Evolutionary conservation across 1,140 invertebrate species (phyloP).

Genomic region (Latrodectus geometricus): DNA sequence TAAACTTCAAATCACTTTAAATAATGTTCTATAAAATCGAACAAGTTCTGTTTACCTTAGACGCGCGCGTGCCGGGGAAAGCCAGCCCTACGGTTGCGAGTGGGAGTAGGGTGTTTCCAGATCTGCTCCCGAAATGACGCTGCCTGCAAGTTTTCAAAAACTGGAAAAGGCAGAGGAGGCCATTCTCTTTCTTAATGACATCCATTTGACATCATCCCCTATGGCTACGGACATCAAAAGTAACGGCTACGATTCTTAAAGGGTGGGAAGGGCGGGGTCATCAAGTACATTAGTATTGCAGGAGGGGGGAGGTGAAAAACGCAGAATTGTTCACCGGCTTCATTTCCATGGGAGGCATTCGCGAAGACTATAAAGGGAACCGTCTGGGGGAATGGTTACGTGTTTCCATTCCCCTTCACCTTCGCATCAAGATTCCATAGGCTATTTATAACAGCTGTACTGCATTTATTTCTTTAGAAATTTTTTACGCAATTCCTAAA

Average conservation of each 20-base stretch:
- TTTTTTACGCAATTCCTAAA: neutral
- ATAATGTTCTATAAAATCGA: too few species aligned
- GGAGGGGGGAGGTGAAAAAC: constrained; percentile 8
- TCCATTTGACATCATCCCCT: constrained; percentile 60
- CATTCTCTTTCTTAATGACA: constrained; percentile 51
- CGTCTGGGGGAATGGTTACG: neutral
- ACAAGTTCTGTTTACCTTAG: too few species aligned
- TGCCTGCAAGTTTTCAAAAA: constrained; percentile 50
- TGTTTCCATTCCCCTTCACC: neutral
- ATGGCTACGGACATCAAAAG: constrained; percentile 61
- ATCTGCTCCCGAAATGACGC: constrained; percentile 34
- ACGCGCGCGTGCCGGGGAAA: too few species aligned
- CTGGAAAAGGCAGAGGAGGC: constrained; percentile 22
- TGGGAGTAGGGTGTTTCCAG: too few species aligned
- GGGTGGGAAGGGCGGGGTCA: neutral
- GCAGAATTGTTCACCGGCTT: constrained; percentile 58
- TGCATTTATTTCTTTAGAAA: constrained; percentile 49
- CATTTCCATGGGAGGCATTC: constrained; percentile 56
- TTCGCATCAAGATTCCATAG: too few species aligned
- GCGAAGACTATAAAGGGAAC: constrained; percentile 48
- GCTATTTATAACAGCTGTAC: constrained; percentile 42
- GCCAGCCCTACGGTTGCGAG: too few species aligned
- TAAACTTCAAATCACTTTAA: too few species aligned
- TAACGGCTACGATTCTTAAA: constrained; percentile 49
- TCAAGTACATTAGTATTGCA: constrained; percentile 46